Percentiles rank a stretch among this genome's conserved stretches.
These are phyloP conservation scores for Notechis scutatus DNA, from an alignment of 2,113 vertebrate genomes.

Conservation along the genomic window DNA sequence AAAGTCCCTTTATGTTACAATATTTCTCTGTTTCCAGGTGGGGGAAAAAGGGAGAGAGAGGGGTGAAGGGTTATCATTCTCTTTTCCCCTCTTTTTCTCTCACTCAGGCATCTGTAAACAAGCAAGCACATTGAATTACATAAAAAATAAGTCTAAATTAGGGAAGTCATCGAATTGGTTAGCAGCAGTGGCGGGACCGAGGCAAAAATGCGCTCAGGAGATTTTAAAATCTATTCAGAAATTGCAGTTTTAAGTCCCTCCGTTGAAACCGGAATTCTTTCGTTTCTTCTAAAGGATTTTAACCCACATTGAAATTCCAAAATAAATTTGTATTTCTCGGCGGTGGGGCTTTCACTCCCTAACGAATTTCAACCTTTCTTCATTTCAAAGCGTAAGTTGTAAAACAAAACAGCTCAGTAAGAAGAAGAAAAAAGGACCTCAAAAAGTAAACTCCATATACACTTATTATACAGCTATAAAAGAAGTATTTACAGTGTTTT, in stretches of 20 bases:
- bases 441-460: constrained; percentile 88
- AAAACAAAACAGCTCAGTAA: constrained; percentile 81
- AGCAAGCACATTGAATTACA: constrained; percentile 92
- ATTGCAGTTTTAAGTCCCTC: constrained; percentile 63
- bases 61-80: constrained; percentile 59
- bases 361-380: constrained; percentile 64
- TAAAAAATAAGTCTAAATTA: constrained; percentile 95
- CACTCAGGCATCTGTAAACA: constrained; percentile 93
- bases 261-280: constrained; percentile 61
- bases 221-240: constrained; percentile 60
- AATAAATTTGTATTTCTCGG: constrained; percentile 59
- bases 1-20: constrained; percentile 91
- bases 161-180: constrained; percentile 81
- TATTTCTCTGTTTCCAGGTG: constrained; percentile 77
- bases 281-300: constrained; percentile 27
- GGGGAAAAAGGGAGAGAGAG: constrained; percentile 53
- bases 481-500: constrained; percentile 86
- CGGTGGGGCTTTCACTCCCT: constrained; percentile 40
- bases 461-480: constrained; percentile 85
- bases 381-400: constrained; percentile 78
- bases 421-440: constrained; percentile 73
- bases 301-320: constrained; percentile 62
- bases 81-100: constrained; percentile 61
- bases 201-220: constrained; percentile 72
- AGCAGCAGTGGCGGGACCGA: constrained; percentile 84